These are phyloP conservation scores for Eledona agricola DNA, from an alignment of 2,888 invertebrate genomes.

Conservation along the genomic window DNA sequence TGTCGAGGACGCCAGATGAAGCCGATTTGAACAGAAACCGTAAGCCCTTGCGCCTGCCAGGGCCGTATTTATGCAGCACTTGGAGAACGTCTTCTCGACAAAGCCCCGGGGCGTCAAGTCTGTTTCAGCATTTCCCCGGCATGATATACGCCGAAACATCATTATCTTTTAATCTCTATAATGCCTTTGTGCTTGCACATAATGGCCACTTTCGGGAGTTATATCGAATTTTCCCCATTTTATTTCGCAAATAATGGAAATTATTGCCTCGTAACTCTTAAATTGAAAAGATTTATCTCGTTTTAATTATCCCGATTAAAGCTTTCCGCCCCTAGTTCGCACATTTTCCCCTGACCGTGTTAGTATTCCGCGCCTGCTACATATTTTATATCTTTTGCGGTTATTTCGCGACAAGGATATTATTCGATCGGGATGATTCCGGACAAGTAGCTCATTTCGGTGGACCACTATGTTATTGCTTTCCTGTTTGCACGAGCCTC, in stretches of 20 bases:
- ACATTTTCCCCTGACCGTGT: constrained; percentile 42
- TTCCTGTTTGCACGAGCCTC: constrained; percentile 51
- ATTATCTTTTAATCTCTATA: constrained; percentile 26
- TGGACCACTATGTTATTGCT: constrained; percentile 60
- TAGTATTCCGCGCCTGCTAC: constrained; percentile 58
- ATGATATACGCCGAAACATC: constrained; percentile 23
- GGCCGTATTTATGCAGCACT: constrained; percentile 28
- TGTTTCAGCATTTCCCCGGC: constrained; percentile 11
- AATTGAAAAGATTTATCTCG: constrained; percentile 15
- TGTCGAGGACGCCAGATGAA: constrained; percentile 2
- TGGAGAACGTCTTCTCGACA: constrained; percentile 27
- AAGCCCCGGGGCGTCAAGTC: constrained; percentile 16
- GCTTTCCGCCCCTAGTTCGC: neutral
- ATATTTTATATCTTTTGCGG: constrained; percentile 62
- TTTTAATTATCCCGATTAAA: constrained; percentile 17
- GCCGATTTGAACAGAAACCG: neutral
- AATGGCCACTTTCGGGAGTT: constrained; percentile 5
- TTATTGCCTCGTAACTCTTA: constrained; percentile 2
- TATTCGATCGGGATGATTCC: constrained; percentile 58
- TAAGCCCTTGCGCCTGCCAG: neutral
- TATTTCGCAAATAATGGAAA: constrained; percentile 1
- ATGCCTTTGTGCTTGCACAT: constrained; percentile 8
- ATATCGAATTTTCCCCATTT: constrained; percentile 1
- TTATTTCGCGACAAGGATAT: constrained; percentile 58
- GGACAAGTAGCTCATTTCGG: constrained; percentile 58